Conservation (phyloP, 1,140 invertebrate species). For the Rhopalosiphum maidis region DNA sequence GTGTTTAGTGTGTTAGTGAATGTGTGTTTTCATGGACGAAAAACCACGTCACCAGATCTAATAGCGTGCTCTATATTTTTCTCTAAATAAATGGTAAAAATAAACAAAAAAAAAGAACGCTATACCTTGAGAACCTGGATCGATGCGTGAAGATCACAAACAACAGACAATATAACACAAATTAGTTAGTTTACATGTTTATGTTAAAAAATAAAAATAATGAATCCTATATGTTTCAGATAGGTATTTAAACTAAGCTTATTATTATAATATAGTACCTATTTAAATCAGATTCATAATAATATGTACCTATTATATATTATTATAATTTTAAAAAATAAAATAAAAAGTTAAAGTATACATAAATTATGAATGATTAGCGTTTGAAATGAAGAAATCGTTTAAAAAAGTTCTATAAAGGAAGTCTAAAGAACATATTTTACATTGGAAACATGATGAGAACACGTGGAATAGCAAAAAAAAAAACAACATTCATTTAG, state of each 20-base stretch:
- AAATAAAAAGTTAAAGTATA: neutral
- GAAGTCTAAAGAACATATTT: constrained; percentile 23
- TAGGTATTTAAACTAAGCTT: neutral
- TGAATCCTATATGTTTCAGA: neutral
- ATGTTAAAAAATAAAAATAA: constrained; percentile 23
- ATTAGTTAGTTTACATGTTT: constrained; percentile 54
- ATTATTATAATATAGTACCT: neutral
- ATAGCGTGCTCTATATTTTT: constrained; percentile 56
- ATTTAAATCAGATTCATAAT: neutral
- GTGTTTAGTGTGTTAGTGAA: neutral
- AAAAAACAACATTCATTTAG: constrained; percentile 48
- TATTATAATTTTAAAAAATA: neutral
- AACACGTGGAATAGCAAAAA: constrained; percentile 42
- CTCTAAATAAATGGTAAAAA: constrained; percentile 56
- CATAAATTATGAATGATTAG: neutral
- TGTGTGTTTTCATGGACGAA: constrained; percentile 41
- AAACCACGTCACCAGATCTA: constrained; percentile 50
- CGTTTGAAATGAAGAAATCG: constrained; percentile 38
- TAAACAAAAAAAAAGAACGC: constrained; percentile 48
- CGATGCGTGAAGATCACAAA: constrained; percentile 57
- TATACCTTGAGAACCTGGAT: constrained; percentile 58
- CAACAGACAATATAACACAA: constrained; percentile 55
- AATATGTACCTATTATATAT: neutral
- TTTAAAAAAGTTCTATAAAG: neutral
- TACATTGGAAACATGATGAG: constrained; percentile 35